Base-by-base conservation (phyloP, 2,888 invertebrate species). In the Mythimna albipuncta region DNA sequence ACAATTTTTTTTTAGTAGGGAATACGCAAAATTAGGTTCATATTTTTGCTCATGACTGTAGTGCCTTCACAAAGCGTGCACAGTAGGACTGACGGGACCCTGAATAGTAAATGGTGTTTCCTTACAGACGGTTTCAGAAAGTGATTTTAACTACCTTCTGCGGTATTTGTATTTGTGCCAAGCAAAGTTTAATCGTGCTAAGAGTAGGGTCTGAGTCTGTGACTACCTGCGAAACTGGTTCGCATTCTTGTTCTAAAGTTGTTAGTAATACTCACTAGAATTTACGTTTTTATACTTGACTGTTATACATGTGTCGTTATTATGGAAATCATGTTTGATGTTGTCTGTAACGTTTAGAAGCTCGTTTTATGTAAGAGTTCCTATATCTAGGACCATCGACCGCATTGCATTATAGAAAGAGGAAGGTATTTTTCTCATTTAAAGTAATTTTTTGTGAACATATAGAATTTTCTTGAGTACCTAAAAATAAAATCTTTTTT, bases 181-280 rank as follows among this genome's bases (percentile, higher is more conserved):
- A 64, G 32, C 19, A 64, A 58, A 44, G 16, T 62, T 38, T 19
- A 19, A 38, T 54, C 47, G 32, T 19, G 11, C 41, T 41, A 21
- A 19, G 7, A 38, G n/a, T n/a, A 55, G 11, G 52, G 38, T 75
- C 44, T 69, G 16, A 41, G 54, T 50, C 21, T 41, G 26, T n/a
- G 19, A 32, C 16, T 72, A 64, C 70, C 44, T 62, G 64, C 41
- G 50, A 69, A 76, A 70, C 75, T 59, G 54, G 70, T 76, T 64
- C 13, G 47, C 41, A 55, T 35, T 69, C 41, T 44, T 32, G 69
- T 54, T 59, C 19, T 54, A 19, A 41, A 47, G 52, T 58, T 52
- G 26, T 61, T 66, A 21, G n/a, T n/a, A 63, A 21, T 32, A 62
- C 35, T 75, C 11, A 11, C 19, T 66, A 64, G 38, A 75, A n/a